A percentile compares a stretch with the other conserved stretches of the same genome.
phyloP scores from a whole-genome alignment of 2,797 vertebrate species.

The Scolopax rusticola region DNA sequence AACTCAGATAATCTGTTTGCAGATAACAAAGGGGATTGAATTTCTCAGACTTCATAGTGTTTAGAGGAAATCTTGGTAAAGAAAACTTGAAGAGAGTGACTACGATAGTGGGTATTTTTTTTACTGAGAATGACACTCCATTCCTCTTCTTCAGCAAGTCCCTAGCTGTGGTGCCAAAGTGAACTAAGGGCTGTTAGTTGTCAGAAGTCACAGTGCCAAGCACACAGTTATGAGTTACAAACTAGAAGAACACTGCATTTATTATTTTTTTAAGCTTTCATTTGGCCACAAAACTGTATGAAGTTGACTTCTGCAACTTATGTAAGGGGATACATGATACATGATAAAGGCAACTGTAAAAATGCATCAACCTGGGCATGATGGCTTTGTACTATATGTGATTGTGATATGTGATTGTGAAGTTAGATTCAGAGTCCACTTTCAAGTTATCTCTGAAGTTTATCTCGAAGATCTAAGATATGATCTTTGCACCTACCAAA shows the following conservation, averaged over 20 bases:
- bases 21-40: neutral
- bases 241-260: neutral
- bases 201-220: neutral
- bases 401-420: neutral
- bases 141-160: neutral
- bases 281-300: neutral
- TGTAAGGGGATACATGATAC: neutral
- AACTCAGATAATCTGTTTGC: neutral
- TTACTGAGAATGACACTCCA: neutral
- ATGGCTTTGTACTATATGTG: neutral
- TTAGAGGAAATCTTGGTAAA: neutral
- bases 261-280: neutral
- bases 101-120: neutral
- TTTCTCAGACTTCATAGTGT: neutral
- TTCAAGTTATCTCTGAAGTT: neutral
- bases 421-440: neutral
- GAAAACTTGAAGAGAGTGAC: neutral
- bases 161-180: neutral
- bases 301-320: neutral
- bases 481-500: neutral
- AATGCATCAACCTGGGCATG: neutral
- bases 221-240: neutral
- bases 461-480: neutral
- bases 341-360: neutral
- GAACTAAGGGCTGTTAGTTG: neutral